Base-by-base conservation (phyloP, 1,140 invertebrate species). In the Drosophila mayri region DNA sequence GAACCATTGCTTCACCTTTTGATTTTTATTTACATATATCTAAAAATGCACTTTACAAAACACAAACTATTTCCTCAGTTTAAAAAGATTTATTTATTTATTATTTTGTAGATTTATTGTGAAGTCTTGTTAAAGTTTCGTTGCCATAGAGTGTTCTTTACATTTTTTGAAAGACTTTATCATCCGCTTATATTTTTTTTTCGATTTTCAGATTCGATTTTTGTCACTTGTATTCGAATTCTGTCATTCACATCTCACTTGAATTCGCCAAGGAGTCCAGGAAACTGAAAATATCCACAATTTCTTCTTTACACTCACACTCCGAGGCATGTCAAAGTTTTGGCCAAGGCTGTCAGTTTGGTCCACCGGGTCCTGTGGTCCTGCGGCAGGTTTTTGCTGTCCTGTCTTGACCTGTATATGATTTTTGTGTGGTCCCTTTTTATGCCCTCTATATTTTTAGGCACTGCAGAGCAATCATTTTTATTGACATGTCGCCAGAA, bases 401-500 rank as follows among this genome's bases (percentile, higher is more conserved):
- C n/a, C 32, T n/a, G 6, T 28, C 64, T 64, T 64, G 64, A 66
- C 64, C 60, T 37, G 60, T 47, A 44, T 47, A 38, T 66, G 43
- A 32, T 40, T 67, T 66, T 40, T 37, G 28, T 18, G 28, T 18
- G 16, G 20, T 0, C 16, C 16, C n/a, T 30, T 30, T 60, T 47
- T 47, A 22, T 41, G 28, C 58, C 4, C 32, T 20, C 10, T 20
- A n/a, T n/a, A 66, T 66, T 66, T 65, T 28, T 47, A 38, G 64
- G 32, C 35, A n/a, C 25, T 47, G 61, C 64, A 38, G 41, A 25
- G 43, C 43, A 67, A 67, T 49, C 43, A 66, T 66, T 67, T 67
- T 67, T 49, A 66, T 49, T 30, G 61, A 16, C 37, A 60, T 67
- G 43, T 66, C 35, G 7, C 52, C 35, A 55, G 52, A 55, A 38